These are phyloP conservation scores for Mongoloraphidia duomilia DNA, from an alignment of 2,888 invertebrate species.

Conservation along the genomic window DNA sequence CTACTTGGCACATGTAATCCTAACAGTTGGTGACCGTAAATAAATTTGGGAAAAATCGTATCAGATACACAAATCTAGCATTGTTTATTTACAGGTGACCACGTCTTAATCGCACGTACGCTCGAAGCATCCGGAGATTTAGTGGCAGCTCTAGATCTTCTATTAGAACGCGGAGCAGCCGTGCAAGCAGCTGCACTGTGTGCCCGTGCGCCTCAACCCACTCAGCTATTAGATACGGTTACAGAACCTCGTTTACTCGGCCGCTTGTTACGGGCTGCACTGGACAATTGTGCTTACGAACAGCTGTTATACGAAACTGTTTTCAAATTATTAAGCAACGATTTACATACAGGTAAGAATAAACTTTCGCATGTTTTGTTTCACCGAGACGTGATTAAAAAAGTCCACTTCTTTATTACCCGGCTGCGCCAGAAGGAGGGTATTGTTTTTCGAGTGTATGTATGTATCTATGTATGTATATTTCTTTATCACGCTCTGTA, in stretches of 20 bases:
- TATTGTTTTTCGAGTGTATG: too few species aligned
- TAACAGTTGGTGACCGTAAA: too few species aligned
- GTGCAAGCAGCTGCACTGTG: constrained; percentile 29
- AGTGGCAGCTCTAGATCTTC: constrained; percentile 51
- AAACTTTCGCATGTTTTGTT: neutral
- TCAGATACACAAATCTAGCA: constrained; percentile 34
- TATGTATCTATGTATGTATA: too few species aligned
- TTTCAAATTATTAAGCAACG: constrained; percentile 48
- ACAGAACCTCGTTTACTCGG: constrained; percentile 45
- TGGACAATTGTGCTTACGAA: constrained; percentile 63
- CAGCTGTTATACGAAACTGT: constrained; percentile 54
- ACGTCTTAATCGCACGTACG: constrained; percentile 54
- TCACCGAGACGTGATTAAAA: too few species aligned
- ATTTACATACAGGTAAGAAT: constrained; percentile 42
- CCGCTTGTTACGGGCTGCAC: constrained; percentile 46
- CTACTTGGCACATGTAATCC: constrained; percentile 32
- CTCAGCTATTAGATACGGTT: constrained; percentile 43
- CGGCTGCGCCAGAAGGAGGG: too few species aligned
- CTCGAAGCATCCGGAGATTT: constrained; percentile 63
- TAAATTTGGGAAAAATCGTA: constrained; percentile 50
- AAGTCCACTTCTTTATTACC: too few species aligned
- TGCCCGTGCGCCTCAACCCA: constrained; percentile 38
- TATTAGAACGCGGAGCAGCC: constrained; percentile 30
- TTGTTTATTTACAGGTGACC: constrained; percentile 29
- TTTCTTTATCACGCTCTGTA: too few species aligned